Evolutionary conservation across 2,797 vertebrate species (phyloP).

Genomic region (Chaetophractus vellerosus): DNA sequence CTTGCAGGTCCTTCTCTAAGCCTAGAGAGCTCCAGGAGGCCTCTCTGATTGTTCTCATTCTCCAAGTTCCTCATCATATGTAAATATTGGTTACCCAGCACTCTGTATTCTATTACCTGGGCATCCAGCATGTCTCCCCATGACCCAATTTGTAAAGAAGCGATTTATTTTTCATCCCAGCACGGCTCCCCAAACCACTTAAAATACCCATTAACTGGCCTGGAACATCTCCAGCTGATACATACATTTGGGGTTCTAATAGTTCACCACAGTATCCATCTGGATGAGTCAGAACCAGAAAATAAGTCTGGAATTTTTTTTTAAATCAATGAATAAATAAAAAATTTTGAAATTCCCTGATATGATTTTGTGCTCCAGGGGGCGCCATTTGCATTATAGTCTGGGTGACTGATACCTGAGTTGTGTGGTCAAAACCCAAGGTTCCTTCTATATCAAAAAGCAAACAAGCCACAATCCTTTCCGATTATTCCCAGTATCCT

Average conservation of each 20-base stretch:
- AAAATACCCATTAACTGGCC: background rate
- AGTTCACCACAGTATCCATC: background rate
- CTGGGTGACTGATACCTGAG: background rate
- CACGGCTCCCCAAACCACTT: background rate
- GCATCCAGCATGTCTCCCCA: background rate
- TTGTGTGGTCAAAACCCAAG: background rate
- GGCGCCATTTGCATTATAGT: background rate
- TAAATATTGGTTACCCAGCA: background rate
- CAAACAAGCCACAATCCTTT: background rate
- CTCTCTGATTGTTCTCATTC: background rate
- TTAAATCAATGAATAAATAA: background rate
- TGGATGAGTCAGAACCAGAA: slow-evolving; percentile 20
- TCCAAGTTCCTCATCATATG: background rate
- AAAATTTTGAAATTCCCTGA: background rate
- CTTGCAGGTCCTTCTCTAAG: background rate
- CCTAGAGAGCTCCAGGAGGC: background rate
- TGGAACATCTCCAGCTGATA: too few species aligned
- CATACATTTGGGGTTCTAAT: background rate
- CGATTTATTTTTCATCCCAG: background rate
- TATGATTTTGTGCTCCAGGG: slow-evolving; percentile 56
- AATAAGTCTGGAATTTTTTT: background rate
- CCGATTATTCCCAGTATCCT: background rate
- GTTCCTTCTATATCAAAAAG: background rate
- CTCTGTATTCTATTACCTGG: background rate
- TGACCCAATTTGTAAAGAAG: background rate